Base-by-base conservation (phyloP, 2,888 invertebrate genomes). In the Notodonta dromedarius region DNA sequence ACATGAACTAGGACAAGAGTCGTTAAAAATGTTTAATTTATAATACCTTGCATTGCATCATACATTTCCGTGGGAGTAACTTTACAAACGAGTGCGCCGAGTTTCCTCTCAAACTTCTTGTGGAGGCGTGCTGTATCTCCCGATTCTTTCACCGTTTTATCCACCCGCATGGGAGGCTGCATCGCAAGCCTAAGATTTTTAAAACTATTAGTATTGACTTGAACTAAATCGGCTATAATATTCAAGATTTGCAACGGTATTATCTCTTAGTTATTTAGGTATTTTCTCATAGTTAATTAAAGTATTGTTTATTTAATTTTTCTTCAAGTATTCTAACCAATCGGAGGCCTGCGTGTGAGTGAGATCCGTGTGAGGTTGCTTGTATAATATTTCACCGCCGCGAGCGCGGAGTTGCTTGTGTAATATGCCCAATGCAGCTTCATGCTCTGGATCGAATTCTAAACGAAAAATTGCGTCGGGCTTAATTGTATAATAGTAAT, bases 41-140 rank as follows among this genome's bases (percentile, higher is more conserved):
- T 1, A 24, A 24, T 9, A 54, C 54, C 54, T 39, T 54, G 54
- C 54, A 54, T 54, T n/a, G 56, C 44, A 44, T 56, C 56, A 12
- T 56, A 56, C 56, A 56, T 44, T 24, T 56, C 56, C 4, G 4
- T 44, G 0, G 56, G 86, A 2, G 88, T 89, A 0, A 42, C 68
- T n/a, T 79, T 80, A 13, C 53, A 66, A 24, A 91, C 88, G 0
- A 91, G 66, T 0, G 58, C 44, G 59, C 69, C 75, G 0, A 91
- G 82, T 70, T 89, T 91, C 58, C 71, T 82, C 66, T 92, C 91
- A 58, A 93, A 89, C 72, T 91, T 91, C 64, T 87, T 89, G 50
- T 85, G 80, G n/a, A 93, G 83, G 1, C 90, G 86, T 1, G 78
- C 78, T 0, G 90, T 87, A 52, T 93, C 91, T 0, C 76, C 75